Percentiles rank a stretch among this genome's conserved stretches.
Conservation (phyloP, 2,888 invertebrate genomes). For the Andrena bucephala region DNA sequence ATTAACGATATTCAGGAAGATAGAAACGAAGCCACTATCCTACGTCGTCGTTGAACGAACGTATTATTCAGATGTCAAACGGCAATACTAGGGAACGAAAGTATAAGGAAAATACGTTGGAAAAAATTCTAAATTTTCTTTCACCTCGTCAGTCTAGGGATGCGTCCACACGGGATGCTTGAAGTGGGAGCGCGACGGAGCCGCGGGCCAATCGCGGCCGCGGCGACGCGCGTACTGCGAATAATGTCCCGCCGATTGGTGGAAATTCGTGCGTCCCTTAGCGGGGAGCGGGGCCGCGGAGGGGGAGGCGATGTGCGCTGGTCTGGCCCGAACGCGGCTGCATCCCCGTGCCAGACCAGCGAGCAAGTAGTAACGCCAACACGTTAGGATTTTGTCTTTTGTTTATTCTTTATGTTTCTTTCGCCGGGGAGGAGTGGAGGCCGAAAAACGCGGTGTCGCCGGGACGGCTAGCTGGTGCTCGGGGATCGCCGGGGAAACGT, state of each 20-base stretch:
- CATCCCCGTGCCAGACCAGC: constrained; percentile 62
- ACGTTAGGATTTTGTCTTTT: constrained; percentile 64
- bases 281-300: not conserved
- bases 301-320: constrained; percentile 39
- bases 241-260: constrained; percentile 37
- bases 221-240: not conserved
- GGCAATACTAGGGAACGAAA: not conserved
- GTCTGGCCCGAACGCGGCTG: constrained; percentile 66
- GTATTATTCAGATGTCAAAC: not conserved
- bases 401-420: constrained; percentile 63
- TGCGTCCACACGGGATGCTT: not conserved
- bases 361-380: constrained; percentile 68
- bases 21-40: not conserved
- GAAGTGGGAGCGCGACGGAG: constrained; percentile 8
- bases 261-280: not conserved
- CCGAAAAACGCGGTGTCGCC: constrained; percentile 5
- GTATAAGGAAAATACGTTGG: not conserved
- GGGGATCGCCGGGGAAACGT: constrained; percentile 32
- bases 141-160: constrained; percentile 27
- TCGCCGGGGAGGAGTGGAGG: constrained; percentile 11
- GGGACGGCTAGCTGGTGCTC: constrained; percentile 33
- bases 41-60: not conserved
- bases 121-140: not conserved
- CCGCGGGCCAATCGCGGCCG: constrained; percentile 12
- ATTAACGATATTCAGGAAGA: not conserved